Evolutionary conservation across 2,888 invertebrate species (phyloP), one percentile per base, ranked within the genome.

Genomic region (Podotricha telesiphe): DNA sequence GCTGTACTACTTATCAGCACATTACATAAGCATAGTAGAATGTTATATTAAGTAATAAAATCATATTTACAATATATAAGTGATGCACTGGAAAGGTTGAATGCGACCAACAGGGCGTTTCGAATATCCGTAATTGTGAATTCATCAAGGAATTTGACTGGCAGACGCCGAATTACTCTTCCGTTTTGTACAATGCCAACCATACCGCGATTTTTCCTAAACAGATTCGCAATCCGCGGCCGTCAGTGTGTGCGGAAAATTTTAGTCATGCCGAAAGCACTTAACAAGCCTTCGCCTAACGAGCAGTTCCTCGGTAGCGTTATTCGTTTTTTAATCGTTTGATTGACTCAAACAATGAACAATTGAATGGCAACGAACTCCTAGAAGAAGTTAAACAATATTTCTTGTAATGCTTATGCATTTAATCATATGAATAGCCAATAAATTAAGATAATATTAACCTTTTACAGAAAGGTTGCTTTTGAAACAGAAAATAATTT

Each of bases 81-180:
- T 8, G 42, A n/a, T 58, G 58, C 42, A 0, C 17, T 42, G 58
- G 1, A 22, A 4, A 58, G 37, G 20, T 13, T 19, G 8, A 58
- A 58, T 40, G 15, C n/a, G 42, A 42, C 15, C 42, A 42, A 58
- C 15, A 20, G 76, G 80, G 79, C 84, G 78, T 81, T 86, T 86
- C 82, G 86, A 89, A 91, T 91, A 90, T 91, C 88, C 89, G 87
- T 89, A 89, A 91, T 89, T 89, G 89, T 88, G 84, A 88, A 83
- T 88, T 89, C 88, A 90, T 91, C 88, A 89, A 88, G 87, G 88
- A 90, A 91, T 90, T 90, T 89, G 90, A 87, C 85, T 86, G 81
- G 82, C 82, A 86, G 87, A 85, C 85, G 84, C 83, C 83, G 83
- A 82, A 80, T 83, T 80, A 83, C 80, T 85, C 80, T 64, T 53